phyloP scores from a whole-genome alignment of 2,797 vertebrate genomes.

The Ptychobarbus kaznakovi region DNA sequence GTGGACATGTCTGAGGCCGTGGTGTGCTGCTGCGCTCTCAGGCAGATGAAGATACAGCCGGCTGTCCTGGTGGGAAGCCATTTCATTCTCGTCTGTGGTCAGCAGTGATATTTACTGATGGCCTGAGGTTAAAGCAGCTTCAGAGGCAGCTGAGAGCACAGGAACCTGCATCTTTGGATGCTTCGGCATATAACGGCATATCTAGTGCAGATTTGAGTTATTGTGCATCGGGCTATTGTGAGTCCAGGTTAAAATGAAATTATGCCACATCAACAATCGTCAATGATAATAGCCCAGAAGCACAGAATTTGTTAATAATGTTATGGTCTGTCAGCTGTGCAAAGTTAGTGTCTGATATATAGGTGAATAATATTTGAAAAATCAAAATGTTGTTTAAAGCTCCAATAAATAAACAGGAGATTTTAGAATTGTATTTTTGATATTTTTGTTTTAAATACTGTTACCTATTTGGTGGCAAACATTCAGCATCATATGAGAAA shows the following conservation, averaged over 20 bases:
- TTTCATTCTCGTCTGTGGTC: constrained; percentile 67
- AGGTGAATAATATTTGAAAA: neutral
- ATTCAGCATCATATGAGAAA: too few species aligned
- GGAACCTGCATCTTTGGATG: constrained; percentile 2
- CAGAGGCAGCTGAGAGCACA: constrained; percentile 38
- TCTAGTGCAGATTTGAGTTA: constrained; percentile 18
- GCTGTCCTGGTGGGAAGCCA: constrained; percentile 64
- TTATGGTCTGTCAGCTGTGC: neutral
- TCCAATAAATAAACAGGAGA: neutral
- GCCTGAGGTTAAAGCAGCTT: constrained; percentile 60
- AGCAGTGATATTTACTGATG: constrained; percentile 68
- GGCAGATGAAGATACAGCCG: constrained; percentile 69
- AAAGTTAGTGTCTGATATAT: neutral
- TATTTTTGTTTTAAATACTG: too few species aligned
- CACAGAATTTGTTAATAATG: neutral
- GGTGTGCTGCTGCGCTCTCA: constrained; percentile 62
- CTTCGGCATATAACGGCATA: constrained; percentile 4
- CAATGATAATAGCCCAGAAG: neutral
- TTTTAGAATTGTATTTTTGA: neutral
- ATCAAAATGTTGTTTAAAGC: neutral
- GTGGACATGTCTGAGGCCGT: constrained; percentile 50
- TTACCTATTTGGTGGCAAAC: too few species aligned
- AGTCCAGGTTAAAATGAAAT: neutral
- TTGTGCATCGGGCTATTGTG: neutral
- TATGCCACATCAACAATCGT: neutral